A percentile compares a stretch with the other conserved stretches of the same genome.
Conservation (phyloP, 2,113 vertebrate species). For the Rutilus rutilus region DNA sequence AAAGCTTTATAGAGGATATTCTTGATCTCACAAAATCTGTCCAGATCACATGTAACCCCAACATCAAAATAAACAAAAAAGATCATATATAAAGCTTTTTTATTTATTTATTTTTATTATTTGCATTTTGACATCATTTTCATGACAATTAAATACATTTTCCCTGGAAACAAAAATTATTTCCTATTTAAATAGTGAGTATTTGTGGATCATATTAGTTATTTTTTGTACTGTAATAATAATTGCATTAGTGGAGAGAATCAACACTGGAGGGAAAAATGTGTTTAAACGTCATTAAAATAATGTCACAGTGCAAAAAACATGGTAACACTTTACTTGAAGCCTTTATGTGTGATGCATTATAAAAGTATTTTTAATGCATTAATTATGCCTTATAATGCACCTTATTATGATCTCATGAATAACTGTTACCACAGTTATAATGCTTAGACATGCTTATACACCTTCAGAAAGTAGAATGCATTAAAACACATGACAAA, state of each 20-base stretch:
- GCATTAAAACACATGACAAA: no score
- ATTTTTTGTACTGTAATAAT: not conserved
- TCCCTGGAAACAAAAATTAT: not conserved
- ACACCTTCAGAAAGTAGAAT: no score
- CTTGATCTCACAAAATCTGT: not conserved
- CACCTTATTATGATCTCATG: no score
- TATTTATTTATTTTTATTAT: no score
- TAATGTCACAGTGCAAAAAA: no score
- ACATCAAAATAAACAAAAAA: not conserved
- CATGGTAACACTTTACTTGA: no score
- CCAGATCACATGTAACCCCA: not conserved
- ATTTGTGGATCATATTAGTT: not conserved
- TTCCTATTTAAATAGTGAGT: not conserved
- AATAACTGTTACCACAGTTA: no score
- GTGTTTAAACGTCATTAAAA: no score
- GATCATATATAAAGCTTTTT: not conserved
- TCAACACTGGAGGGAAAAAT: not conserved
- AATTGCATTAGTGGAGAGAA: not conserved
- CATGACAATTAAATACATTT: not conserved
- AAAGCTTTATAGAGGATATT: slow-evolving; percentile 12
- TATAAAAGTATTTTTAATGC: no score
- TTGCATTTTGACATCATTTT: not conserved
- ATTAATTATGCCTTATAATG: no score
- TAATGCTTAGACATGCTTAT: no score
- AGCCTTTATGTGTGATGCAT: no score